phyloP scores from a whole-genome alignment of 2,888 invertebrate genomes.

The Leucophora obtusa region DNA sequence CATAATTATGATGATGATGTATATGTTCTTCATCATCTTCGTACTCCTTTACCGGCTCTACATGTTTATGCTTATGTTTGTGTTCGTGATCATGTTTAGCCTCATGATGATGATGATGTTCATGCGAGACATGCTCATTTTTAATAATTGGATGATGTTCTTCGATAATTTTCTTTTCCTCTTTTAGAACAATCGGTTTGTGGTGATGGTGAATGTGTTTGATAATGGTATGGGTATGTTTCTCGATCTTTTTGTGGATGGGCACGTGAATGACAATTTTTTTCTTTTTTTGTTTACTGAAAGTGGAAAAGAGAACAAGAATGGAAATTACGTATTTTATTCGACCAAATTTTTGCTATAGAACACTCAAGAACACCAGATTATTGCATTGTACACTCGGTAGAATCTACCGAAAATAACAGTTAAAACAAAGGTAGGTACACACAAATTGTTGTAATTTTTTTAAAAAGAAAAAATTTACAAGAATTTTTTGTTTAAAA shows the following conservation, averaged over 20 bases:
- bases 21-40: slow-evolving; percentile 66
- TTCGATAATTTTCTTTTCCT: slow-evolving; percentile 77
- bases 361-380: too few relatives aligned
- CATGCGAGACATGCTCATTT: slow-evolving; percentile 72
- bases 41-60: slow-evolving; percentile 64
- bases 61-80: slow-evolving; percentile 67
- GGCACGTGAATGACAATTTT: slow-evolving; percentile 78
- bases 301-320: slow-evolving; percentile 4
- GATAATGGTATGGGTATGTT: slow-evolving; percentile 77
- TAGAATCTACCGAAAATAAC: too few relatives aligned
- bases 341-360: too few relatives aligned
- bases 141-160: slow-evolving; percentile 76
- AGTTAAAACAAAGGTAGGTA: too few relatives aligned
- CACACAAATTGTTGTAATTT: too few relatives aligned
- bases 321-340: not conserved
- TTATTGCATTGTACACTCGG: too few relatives aligned
- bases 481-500: too few relatives aligned
- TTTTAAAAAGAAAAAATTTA: too few relatives aligned
- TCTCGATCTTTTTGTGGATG: slow-evolving; percentile 77
- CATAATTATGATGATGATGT: slow-evolving; percentile 66
- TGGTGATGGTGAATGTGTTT: slow-evolving; percentile 79
- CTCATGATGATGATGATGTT: slow-evolving; percentile 75
- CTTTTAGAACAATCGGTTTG: slow-evolving; percentile 78
- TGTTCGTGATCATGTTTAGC: slow-evolving; percentile 69
- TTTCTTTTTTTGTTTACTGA: slow-evolving; percentile 73